Evolutionary conservation across 2,888 invertebrate species (phyloP).

Genomic region (Doris montereyensis): DNA sequence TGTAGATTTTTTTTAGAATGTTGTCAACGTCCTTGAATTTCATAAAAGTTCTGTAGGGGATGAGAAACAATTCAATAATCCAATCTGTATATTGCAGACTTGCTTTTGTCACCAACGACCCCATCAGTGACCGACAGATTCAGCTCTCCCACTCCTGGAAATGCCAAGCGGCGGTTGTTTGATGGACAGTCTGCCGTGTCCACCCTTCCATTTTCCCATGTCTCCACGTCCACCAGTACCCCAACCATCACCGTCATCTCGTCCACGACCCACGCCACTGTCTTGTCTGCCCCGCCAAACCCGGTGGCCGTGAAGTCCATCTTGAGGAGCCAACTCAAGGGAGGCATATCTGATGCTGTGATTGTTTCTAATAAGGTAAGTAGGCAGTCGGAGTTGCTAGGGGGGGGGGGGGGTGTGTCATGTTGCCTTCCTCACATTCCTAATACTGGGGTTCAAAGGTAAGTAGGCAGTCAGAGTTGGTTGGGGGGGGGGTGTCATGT

Average conservation of each 20-base stretch:
- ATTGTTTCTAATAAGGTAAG: slow-evolving; percentile 37
- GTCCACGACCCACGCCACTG: background rate
- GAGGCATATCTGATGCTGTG: slow-evolving; percentile 32
- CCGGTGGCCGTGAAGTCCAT: slow-evolving; percentile 32
- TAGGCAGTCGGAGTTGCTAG: too few species aligned
- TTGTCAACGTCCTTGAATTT: background rate
- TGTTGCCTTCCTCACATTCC: too few species aligned
- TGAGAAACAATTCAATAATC: too few species aligned
- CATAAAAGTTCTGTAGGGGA: background rate
- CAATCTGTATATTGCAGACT: slow-evolving; percentile 47
- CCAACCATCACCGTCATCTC: background rate
- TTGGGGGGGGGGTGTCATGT: too few species aligned
- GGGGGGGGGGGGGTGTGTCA: too few species aligned
- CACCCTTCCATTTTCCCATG: background rate
- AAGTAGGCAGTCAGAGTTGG: too few species aligned
- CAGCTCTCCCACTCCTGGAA: slow-evolving; percentile 68
- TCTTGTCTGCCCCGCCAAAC: background rate
- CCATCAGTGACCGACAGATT: slow-evolving; percentile 67
- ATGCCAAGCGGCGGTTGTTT: slow-evolving; percentile 72
- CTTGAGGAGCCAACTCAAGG: slow-evolving; percentile 34
- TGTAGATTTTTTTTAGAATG: too few species aligned
- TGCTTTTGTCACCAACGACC: slow-evolving; percentile 63
- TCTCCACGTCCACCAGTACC: slow-evolving; percentile 5
- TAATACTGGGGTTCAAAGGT: too few species aligned
- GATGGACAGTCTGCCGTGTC: slow-evolving; percentile 26